Conservation (phyloP, 92 coral and sea anemone species). For the Blastomussa wellsi region DNA sequence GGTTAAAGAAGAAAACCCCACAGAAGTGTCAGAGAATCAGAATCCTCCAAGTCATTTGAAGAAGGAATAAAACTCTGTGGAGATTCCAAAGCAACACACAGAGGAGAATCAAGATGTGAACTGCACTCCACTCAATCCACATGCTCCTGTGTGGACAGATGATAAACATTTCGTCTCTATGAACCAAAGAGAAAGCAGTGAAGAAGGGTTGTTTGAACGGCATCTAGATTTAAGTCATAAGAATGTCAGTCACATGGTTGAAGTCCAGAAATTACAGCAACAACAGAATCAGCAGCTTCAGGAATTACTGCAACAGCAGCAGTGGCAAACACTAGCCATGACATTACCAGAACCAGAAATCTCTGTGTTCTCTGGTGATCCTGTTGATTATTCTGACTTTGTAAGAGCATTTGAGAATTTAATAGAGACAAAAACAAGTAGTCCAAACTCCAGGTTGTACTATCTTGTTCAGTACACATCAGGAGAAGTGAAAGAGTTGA, state of each 20-base stretch:
- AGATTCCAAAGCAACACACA: not conserved
- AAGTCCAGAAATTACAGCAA: slow-evolving; percentile 37
- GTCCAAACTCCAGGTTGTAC: slow-evolving; percentile 55
- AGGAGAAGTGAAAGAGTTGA: slow-evolving; percentile 70
- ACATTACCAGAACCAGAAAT: slow-evolving; percentile 56
- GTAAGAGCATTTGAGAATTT: slow-evolving; percentile 57
- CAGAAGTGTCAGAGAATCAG: too few relatives aligned
- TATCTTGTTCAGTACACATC: slow-evolving; percentile 59
- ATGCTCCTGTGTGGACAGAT: slow-evolving; percentile 1
- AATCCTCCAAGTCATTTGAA: too few relatives aligned
- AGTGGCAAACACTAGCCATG: slow-evolving; percentile 49
- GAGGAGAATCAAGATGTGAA: not conserved
- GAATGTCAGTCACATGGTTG: slow-evolving; percentile 31
- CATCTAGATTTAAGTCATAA: slow-evolving; percentile 15
- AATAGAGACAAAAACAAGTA: slow-evolving; percentile 50
- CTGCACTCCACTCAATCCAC: slow-evolving; percentile 9
- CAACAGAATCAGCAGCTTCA: slow-evolving; percentile 39
- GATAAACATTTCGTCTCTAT: not conserved
- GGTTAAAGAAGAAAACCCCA: too few relatives aligned
- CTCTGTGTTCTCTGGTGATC: slow-evolving; percentile 58
- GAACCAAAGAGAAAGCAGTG: not conserved
- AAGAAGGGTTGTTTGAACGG: slow-evolving; percentile 5
- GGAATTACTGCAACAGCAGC: slow-evolving; percentile 36
- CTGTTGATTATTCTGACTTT: slow-evolving; percentile 51
- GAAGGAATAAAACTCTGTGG: not conserved